A percentile compares a stretch with the other conserved stretches of the same genome.
These are phyloP conservation scores for Euproctis similis DNA, from an alignment of 2,888 invertebrate genomes.

Conservation along the genomic window DNA sequence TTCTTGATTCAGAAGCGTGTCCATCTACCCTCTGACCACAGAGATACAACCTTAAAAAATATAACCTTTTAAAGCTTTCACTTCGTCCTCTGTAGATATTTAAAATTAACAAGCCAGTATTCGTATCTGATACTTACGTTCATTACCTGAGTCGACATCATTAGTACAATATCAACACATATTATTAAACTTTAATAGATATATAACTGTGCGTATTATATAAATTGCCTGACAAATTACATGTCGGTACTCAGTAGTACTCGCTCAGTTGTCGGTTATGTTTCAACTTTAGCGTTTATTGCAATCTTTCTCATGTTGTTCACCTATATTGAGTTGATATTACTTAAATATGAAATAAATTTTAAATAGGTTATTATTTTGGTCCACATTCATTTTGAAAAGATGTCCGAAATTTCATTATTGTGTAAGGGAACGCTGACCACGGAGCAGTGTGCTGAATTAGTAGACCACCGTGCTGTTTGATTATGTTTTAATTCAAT, in stretches of 20 bases:
- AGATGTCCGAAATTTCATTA: no score
- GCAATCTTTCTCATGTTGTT: constrained; percentile 38
- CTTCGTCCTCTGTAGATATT: constrained; percentile 30
- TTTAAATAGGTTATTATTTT: no score
- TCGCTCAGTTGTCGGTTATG: constrained; percentile 63
- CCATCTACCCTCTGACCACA: no score
- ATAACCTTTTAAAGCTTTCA: constrained; percentile 35
- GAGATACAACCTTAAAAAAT: no score
- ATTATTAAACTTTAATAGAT: constrained; percentile 68
- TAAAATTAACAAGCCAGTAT: constrained; percentile 24
- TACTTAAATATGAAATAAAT: constrained; percentile 11
- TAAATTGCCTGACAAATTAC: constrained; percentile 73
- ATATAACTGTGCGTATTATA: constrained; percentile 73
- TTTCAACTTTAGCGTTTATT: constrained; percentile 65
- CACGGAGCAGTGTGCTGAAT: no score
- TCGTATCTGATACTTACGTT: constrained; percentile 18
- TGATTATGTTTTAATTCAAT: no score
- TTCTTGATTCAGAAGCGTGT: no score
- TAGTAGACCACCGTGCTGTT: no score
- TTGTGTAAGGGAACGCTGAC: no score
- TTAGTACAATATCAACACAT: constrained; percentile 70
- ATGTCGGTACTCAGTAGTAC: constrained; percentile 60
- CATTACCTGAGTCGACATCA: constrained; percentile 52
- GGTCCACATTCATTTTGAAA: no score
- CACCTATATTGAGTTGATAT: constrained; percentile 35